A percentile compares a stretch with the other conserved stretches of the same genome.
Conservation (phyloP, 64 coral and sea anemone genomes). For the Porites australiensis region DNA sequence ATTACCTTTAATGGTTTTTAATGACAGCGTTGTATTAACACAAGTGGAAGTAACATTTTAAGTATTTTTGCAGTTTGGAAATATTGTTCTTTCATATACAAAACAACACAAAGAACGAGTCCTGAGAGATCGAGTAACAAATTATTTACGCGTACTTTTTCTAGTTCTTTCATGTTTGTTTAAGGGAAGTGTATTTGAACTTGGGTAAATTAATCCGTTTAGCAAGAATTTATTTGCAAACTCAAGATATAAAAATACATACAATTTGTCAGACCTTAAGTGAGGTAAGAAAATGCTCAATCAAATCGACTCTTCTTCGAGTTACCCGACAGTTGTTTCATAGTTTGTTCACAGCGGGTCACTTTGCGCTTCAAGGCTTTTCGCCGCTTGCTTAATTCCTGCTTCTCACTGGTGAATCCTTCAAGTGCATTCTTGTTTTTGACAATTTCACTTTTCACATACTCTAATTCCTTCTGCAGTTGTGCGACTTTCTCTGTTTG, state of each 20-base stretch:
- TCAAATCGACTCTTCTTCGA: slow-evolving; percentile 15
- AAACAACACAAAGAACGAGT: too few relatives aligned
- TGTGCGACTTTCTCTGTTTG: slow-evolving; percentile 27
- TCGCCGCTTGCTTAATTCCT: background rate
- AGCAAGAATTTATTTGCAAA: background rate
- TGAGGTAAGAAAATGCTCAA: background rate
- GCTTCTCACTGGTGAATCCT: background rate
- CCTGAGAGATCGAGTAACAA: too few relatives aligned
- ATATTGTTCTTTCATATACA: too few relatives aligned
- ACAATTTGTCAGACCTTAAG: background rate
- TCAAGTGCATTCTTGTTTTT: slow-evolving; percentile 26
- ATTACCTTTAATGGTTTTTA: too few relatives aligned
- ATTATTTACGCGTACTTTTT: too few relatives aligned
- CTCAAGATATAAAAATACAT: background rate
- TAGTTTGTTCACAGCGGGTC: slow-evolving; percentile 29
- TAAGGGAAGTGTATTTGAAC: too few relatives aligned
- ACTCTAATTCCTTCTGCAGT: slow-evolving; percentile 31
- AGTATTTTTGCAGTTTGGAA: too few relatives aligned
- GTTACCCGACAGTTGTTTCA: background rate
- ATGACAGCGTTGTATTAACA: too few relatives aligned
- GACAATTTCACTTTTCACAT: slow-evolving; percentile 34
- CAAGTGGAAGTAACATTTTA: too few relatives aligned
- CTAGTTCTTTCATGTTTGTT: too few relatives aligned
- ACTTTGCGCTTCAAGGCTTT: slow-evolving; percentile 32
- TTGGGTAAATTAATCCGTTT: too few relatives aligned